Percentiles rank a stretch among this genome's conserved stretches.
These are phyloP conservation scores for Myotis lucifugus DNA, from an alignment of 2,113 vertebrate genomes.

Conservation along the genomic window DNA sequence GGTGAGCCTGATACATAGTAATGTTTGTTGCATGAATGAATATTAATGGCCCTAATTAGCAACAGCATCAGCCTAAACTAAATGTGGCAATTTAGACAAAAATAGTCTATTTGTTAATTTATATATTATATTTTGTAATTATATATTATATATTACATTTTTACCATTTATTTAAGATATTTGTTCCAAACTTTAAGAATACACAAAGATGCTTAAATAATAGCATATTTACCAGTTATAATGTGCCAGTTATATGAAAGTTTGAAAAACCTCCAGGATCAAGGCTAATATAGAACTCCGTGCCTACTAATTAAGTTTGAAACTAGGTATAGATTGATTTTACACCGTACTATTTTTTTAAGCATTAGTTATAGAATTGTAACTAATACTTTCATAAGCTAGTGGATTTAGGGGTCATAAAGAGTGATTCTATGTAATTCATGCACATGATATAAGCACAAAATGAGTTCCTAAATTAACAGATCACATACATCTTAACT, in stretches of 20 bases:
- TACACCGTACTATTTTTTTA: not conserved
- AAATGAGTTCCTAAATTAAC: conserved; percentile 36
- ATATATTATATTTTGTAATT: not conserved
- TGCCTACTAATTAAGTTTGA: not conserved
- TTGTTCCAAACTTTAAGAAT: conserved; percentile 27
- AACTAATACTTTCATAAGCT: conserved; percentile 33
- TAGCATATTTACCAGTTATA: not conserved
- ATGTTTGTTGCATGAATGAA: conserved; percentile 11
- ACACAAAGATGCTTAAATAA: not conserved
- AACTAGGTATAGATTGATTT: conserved; percentile 28
- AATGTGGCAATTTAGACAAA: not conserved
- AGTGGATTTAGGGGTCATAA: not conserved
- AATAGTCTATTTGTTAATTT: not conserved
- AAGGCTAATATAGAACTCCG: not conserved
- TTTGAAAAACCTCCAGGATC: not conserved
- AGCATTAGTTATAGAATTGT: not conserved
- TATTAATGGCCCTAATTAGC: not conserved
- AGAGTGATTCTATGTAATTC: not conserved
- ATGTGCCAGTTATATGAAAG: not conserved
- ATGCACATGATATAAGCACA: not conserved
- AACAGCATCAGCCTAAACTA: not conserved
- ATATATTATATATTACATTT: not conserved
- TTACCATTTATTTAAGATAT: not conserved
- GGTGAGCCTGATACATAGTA: not conserved
- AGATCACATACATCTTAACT: not conserved